These are phyloP conservation scores for Metridium senile DNA, from an alignment of 92 coral and sea anemone species.

Conservation along the genomic window DNA sequence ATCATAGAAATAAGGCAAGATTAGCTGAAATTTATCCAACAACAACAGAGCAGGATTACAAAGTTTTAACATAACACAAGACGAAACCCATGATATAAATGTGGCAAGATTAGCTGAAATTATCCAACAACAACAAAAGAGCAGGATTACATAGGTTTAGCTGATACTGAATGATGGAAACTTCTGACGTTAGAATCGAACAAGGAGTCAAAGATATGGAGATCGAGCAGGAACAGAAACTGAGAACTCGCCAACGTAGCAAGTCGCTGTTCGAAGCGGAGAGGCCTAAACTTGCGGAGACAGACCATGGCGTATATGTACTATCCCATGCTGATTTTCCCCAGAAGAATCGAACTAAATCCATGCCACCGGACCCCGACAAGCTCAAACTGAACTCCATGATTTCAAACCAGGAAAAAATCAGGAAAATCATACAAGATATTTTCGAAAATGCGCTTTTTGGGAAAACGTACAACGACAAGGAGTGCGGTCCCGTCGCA, in stretches of 20 bases:
- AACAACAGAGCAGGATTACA: neutral
- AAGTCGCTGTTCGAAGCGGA: slow-evolving; percentile 70
- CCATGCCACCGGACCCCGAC: slow-evolving; percentile 59
- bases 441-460: slow-evolving; percentile 68
- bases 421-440: slow-evolving; percentile 66
- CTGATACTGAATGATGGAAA: slow-evolving; percentile 3
- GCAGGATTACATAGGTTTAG: neutral
- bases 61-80: neutral
- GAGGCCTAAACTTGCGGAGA: slow-evolving; percentile 39
- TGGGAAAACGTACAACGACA: slow-evolving; percentile 64
- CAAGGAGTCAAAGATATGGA: slow-evolving; percentile 4
- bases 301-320: slow-evolving; percentile 66
- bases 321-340: slow-evolving; percentile 93
- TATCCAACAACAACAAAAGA: neutral
- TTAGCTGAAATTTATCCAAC: neutral
- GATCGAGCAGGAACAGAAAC: neutral
- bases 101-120: neutral
- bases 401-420: slow-evolving; percentile 42
- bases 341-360: slow-evolving; percentile 48
- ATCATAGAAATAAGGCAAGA: too few relatives aligned
- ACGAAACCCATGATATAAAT: neutral
- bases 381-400: slow-evolving; percentile 20
- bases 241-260: slow-evolving; percentile 39
- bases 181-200: neutral
- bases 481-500: slow-evolving; percentile 58